Evolutionary conservation across 2,113 vertebrate genomes (phyloP), one percentile per base, ranked within the genome.

Genomic region (Chaetodon trifascialis): DNA sequence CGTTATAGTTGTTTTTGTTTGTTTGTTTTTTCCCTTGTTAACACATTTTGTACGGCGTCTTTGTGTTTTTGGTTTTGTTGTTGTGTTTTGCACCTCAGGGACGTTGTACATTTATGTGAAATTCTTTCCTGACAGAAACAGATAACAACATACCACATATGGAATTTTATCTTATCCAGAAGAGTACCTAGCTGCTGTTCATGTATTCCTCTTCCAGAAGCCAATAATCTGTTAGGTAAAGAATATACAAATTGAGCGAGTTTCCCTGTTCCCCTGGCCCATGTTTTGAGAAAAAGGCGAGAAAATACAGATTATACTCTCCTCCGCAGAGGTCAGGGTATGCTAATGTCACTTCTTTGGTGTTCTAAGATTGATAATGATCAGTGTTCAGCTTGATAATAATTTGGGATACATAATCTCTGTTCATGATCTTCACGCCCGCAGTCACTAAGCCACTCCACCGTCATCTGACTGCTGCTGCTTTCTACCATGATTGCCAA

Each of bases 401-500:
- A 6, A 23, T 23, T 51, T 40, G 19, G 3, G 25, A 15, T 34
- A 40, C 34, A 62, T 54, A 25, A 51, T 70, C 36, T 62, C 4
- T 44, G 6, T 68, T 51, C 23, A 7, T 36, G 65, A 30, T 90
- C 25, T 73, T 74, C 25, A 46, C 40, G 30, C 66, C 62, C 79
- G 75, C 73, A 40, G 47, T 34, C 56, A 80, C 38, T 46, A 52
- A 74, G 63, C 36, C 68, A 60, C 54, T 51, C 60, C 66, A 56
- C 56, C 60, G 52, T 64, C 40, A 17, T 60, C 17, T 19, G 54
- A 40, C 56, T 56, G 60, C 30, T 84, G 55, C 52, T 80, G 58
- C 60, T 83, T 47, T 84, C 55, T 55, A 74, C 17, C 38, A 21
- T 52, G n/a, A 80, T 47, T 65, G n/a, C 55, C 72, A 75, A 25